These are phyloP conservation scores for Luidia sarsii DNA, from an alignment of 53 echinoderm and acorn worm species.

Conservation along the genomic window DNA sequence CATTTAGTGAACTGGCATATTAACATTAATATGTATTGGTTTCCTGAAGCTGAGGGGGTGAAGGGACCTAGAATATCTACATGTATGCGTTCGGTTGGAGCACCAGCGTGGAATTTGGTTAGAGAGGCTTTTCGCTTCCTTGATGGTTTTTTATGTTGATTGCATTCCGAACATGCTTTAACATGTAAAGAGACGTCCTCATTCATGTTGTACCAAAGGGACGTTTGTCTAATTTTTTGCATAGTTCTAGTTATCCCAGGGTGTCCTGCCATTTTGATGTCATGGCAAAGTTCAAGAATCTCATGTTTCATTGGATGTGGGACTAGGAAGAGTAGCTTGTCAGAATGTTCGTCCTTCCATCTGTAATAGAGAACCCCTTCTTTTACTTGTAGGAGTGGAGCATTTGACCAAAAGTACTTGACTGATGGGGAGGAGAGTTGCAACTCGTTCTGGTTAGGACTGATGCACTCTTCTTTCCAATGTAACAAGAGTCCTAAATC, in stretches of 20 bases:
- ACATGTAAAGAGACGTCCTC: not conserved
- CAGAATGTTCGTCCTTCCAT: not conserved
- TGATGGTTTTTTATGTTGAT: slow-evolving; percentile 19
- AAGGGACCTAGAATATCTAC: slow-evolving; percentile 1
- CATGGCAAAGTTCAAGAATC: not conserved
- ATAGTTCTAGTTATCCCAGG: not conserved
- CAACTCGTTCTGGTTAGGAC: not conserved
- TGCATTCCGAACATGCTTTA: slow-evolving; percentile 12
- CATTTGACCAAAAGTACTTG: slow-evolving; percentile 20
- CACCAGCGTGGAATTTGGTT: slow-evolving; percentile 6
- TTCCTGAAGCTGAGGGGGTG: slow-evolving; percentile 11
- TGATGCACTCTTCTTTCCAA: not conserved
- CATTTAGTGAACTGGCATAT: slow-evolving; percentile 61
- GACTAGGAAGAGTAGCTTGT: not conserved
- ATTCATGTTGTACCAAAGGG: not conserved
- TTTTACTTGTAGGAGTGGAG: not conserved
- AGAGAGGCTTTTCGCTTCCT: slow-evolving; percentile 11
- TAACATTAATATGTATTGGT: slow-evolving; percentile 33
- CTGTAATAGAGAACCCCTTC: slow-evolving; percentile 3
- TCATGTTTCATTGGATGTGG: not conserved
- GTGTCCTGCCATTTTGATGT: not conserved
- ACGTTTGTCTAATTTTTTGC: slow-evolving; percentile 4
- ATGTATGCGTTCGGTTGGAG: not conserved
- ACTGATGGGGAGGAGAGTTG: not conserved
- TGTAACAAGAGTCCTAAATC: not conserved